These are phyloP conservation scores for Torymus auratus DNA, from an alignment of 2,888 invertebrate genomes.

Conservation along the genomic window DNA sequence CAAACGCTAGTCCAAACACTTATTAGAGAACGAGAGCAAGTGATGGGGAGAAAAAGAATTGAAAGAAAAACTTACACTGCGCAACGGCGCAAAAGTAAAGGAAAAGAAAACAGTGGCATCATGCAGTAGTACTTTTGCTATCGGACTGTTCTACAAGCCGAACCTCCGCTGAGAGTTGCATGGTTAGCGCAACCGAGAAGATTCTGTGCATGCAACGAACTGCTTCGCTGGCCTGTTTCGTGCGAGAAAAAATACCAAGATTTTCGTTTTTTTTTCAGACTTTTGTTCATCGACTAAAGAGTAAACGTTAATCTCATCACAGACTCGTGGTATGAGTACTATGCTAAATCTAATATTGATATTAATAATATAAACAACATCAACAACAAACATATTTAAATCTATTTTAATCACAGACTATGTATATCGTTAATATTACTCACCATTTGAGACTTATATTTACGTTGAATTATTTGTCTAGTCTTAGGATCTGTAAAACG, in stretches of 20 bases:
- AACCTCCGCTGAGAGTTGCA: constrained; percentile 70
- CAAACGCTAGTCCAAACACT: background rate
- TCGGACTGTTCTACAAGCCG: constrained; percentile 64
- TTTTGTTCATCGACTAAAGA: background rate
- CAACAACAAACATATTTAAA: constrained; percentile 22
- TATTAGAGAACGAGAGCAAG: background rate
- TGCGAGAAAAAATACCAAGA: constrained; percentile 42
- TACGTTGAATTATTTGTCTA: constrained; percentile 95
- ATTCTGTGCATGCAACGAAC: constrained; percentile 87
- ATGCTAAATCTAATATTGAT: too few relatives aligned
- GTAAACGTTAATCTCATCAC: too few relatives aligned
- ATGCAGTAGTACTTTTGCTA: constrained; percentile 64
- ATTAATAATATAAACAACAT: constrained; percentile 8
- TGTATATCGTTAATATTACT: constrained; percentile 76
- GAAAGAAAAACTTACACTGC: constrained; percentile 66
- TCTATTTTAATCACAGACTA: constrained; percentile 19
- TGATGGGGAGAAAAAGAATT: constrained; percentile 12
- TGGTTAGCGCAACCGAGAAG: constrained; percentile 84
- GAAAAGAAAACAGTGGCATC: constrained; percentile 65
- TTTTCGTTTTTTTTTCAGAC: constrained; percentile 24
- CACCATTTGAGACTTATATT: constrained; percentile 99
- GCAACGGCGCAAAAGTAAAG: constrained; percentile 61
- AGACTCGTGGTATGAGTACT: too few relatives aligned
- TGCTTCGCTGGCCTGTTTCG: constrained; percentile 85
- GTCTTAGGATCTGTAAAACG: constrained; percentile 95